A percentile compares a stretch with the other conserved stretches of the same genome.
These are phyloP conservation scores for Sipha flava DNA, from an alignment of 1,140 invertebrate genomes.

Conservation along the genomic window DNA sequence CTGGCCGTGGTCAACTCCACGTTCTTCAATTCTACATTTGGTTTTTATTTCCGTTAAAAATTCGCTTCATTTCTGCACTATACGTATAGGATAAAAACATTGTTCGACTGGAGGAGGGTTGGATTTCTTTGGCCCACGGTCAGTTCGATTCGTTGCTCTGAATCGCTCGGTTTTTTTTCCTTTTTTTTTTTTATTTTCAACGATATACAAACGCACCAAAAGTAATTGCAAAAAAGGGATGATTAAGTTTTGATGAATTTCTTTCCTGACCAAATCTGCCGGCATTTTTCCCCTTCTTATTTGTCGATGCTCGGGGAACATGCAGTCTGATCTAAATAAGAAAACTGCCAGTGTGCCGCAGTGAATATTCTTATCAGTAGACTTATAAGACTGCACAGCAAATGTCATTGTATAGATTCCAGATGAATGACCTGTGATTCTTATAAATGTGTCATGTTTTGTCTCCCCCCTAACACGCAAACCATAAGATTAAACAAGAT, in stretches of 20 bases:
- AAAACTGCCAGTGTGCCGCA: not conserved
- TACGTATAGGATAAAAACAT: not conserved
- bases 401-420: not conserved
- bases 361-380: conserved; percentile 7
- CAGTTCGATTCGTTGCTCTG: no score
- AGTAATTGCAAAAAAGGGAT: conserved; percentile 18
- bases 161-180: no score
- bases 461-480: no score
- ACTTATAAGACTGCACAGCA: not conserved
- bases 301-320: not conserved
- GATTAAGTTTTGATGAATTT: conserved; percentile 23
- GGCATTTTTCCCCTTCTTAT: not conserved
- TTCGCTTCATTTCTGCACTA: not conserved
- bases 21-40: no score
- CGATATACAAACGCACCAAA: not conserved
- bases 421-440: not conserved
- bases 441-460: not conserved
- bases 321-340: conserved; percentile 11
- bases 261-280: not conserved
- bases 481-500: not conserved
- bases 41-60: not conserved
- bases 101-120: not conserved
- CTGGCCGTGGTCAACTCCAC: no score
- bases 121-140: not conserved
- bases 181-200: not conserved